Base-by-base conservation (phyloP, 2,113 vertebrate genomes). In the Tauraco erythrolophus region DNA sequence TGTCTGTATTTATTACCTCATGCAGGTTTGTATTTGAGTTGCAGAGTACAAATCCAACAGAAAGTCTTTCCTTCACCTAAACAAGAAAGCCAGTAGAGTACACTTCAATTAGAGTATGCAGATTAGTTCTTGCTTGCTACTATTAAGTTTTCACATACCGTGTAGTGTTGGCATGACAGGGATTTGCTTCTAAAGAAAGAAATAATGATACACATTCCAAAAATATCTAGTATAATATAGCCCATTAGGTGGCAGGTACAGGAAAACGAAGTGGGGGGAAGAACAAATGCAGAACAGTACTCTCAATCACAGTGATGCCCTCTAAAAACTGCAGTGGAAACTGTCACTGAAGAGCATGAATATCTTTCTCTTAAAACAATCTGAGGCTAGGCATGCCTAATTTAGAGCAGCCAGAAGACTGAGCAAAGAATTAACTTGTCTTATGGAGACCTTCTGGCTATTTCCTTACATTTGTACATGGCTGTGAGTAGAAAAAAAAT, bases 71-170 rank as follows among this genome's bases (percentile, higher is more conserved):
- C 53, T 64, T 77, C 46, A 78, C 39, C 62, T 70, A 85, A 90
- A 54, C 54, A 88, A 92, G 31, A 64, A 87, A 84, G 30, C 50
- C 64, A 83, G 19, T 9, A 75, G 58, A 35, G 25, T 28, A 83
- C 14, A 39, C 66, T 91, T 95, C 53, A 94, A 91, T 96, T 70
- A 91, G 56, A 78, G 25, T 51, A 96, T 84, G 68, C 51, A 96
- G 88, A 97, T 98, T 37, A 60, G 11, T 56, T 82, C 35, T 86
- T 48, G 70, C 23, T 78, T 37, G 6, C 81, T 50, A 65, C 15
- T 72, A 58, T 56, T 64, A 51, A 39, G 28, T 65, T 65, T 54
- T 87, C 76, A 86, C 46, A 77, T 75, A 37, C 33, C 28, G 37
- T 3, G 15, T 54, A 51, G 97, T 64, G 77, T 41, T 94, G 81